Conservation (phyloP, 1,140 invertebrate species). For the Drosophila tsacasi region DNA sequence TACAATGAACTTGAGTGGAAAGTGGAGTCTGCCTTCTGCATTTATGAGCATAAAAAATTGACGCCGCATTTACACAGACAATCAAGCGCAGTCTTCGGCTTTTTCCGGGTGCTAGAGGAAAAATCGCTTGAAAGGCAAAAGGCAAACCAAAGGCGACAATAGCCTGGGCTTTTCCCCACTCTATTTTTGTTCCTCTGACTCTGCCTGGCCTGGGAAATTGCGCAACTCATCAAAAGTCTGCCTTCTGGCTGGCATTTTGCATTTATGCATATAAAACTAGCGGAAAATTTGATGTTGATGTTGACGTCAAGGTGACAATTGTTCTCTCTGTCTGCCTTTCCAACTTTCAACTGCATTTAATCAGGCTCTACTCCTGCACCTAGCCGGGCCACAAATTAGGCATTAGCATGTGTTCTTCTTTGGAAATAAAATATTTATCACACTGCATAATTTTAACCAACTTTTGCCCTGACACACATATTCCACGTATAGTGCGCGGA, state of each 20-base stretch:
- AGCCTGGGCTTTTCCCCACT: constrained; percentile 36
- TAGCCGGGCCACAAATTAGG: constrained; percentile 50
- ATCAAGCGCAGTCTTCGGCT: constrained; percentile 48
- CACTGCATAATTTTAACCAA: constrained; percentile 52
- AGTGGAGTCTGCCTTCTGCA: constrained; percentile 50
- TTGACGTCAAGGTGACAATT: constrained; percentile 79
- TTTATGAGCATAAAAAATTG: constrained; percentile 83
- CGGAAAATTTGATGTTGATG: constrained; percentile 72
- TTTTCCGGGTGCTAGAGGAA: constrained; percentile 22
- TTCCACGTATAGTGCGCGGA: not conserved
- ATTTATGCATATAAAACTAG: constrained; percentile 83
- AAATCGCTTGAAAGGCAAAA: constrained; percentile 66
- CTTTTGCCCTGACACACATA: constrained; percentile 35
- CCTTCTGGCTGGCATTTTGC: constrained; percentile 60
- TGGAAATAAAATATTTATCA: constrained; percentile 30
- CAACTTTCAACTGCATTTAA: constrained; percentile 34
- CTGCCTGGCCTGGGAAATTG: constrained; percentile 53
- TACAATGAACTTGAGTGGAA: constrained; percentile 76
- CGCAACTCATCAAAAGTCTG: constrained; percentile 78
- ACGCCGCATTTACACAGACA: constrained; percentile 77
- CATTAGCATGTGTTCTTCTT: constrained; percentile 62
- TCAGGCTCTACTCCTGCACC: constrained; percentile 18
- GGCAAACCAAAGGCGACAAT: constrained; percentile 67
- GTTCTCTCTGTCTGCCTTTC: constrained; percentile 11
- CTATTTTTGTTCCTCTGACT: constrained; percentile 24